A percentile compares a stretch with the other conserved stretches of the same genome.
Conservation (phyloP, 2,888 invertebrate genomes). For the Calameuta idolon region DNA sequence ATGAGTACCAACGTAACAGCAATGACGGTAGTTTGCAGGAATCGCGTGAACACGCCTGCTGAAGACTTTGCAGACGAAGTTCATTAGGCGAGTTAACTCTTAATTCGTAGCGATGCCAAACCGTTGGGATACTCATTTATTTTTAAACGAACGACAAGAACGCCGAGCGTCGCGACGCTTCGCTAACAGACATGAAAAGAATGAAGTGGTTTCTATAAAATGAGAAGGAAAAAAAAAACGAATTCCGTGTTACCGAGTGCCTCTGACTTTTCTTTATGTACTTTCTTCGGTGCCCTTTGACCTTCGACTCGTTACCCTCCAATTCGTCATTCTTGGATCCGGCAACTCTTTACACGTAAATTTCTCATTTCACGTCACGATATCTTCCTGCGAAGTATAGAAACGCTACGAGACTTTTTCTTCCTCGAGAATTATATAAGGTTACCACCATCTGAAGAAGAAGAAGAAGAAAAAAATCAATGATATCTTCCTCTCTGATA, state of each 20-base stretch:
- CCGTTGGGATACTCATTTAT: slow-evolving; percentile 31
- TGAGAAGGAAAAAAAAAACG: slow-evolving; percentile 17
- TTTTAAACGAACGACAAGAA: slow-evolving; percentile 33
- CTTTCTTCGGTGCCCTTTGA: slow-evolving; percentile 5
- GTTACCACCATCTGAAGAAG: not conserved
- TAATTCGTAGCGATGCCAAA: slow-evolving; percentile 10
- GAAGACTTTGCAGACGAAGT: not conserved
- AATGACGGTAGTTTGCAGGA: not conserved
- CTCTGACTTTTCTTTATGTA: slow-evolving; percentile 1
- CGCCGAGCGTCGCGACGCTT: slow-evolving; percentile 20
- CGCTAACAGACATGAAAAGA: slow-evolving; percentile 23
- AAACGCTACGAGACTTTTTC: not conserved
- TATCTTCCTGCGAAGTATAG: not conserved
- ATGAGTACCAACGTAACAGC: not conserved
- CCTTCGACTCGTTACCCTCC: slow-evolving; percentile 12
- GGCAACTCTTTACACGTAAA: not conserved
- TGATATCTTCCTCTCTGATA: not conserved
- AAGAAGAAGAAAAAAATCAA: not conserved
- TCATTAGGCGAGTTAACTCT: not conserved
- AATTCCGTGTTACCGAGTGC: not conserved
- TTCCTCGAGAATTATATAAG: not conserved
- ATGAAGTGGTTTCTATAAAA: slow-evolving; percentile 19
- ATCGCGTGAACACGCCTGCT: not conserved
- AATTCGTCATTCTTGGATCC: not conserved
- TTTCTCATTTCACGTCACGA: not conserved